Percentiles rank a stretch among this genome's conserved stretches.
phyloP scores from a whole-genome alignment of 2,113 vertebrate genomes.

The Ovis aries region DNA sequence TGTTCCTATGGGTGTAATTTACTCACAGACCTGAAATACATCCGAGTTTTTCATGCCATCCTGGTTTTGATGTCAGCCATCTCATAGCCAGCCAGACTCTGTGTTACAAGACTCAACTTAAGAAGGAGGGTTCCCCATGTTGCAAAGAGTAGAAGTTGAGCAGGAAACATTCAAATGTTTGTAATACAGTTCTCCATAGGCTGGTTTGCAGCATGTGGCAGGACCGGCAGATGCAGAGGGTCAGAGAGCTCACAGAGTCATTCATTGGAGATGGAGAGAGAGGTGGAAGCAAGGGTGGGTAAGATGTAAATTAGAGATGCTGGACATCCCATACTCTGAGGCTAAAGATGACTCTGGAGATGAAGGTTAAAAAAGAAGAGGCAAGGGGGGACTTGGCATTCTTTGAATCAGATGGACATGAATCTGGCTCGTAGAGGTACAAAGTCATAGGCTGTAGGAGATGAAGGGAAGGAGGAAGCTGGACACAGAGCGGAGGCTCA shows the following conservation, averaged over 20 bases:
- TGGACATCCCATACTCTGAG: neutral
- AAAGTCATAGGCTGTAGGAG: neutral
- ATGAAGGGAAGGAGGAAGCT: neutral
- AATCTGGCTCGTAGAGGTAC: neutral
- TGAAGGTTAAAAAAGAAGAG: neutral
- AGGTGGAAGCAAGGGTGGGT: neutral
- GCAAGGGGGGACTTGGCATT: neutral
- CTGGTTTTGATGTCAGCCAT: neutral
- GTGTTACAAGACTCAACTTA: neutral
- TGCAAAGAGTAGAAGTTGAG: neutral
- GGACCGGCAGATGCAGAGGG: neutral
- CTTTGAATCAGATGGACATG: neutral
- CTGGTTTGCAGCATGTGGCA: fast-evolving
- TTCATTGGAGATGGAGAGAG: neutral
- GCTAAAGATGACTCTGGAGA: neutral
- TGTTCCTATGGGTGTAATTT: neutral
- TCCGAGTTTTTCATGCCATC: neutral
- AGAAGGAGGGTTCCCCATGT: neutral
- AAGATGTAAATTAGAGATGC: neutral
- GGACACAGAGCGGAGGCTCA: neutral
- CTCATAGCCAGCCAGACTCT: neutral
- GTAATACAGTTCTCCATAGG: fast-evolving
- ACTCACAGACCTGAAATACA: neutral
- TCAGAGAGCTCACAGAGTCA: neutral
- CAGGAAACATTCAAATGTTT: neutral